Conservation (phyloP, 2,113 vertebrate genomes). For the Hyla sarda region DNA sequence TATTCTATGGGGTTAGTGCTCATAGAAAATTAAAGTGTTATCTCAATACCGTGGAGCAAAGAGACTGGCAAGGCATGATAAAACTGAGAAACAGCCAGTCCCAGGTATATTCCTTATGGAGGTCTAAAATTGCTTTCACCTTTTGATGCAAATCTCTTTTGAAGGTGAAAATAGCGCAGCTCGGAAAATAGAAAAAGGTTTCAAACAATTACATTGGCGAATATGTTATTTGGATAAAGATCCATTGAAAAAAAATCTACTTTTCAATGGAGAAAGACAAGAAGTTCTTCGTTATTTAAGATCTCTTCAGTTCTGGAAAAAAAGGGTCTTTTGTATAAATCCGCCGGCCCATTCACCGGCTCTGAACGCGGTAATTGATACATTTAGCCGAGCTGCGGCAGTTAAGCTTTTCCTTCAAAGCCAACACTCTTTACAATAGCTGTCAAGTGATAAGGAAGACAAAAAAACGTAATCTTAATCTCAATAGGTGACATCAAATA, state of each 20-base stretch:
- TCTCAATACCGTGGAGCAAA: conserved; percentile 66
- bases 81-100: conserved; percentile 70
- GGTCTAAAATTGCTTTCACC: conserved; percentile 71
- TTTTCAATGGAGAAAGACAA: conserved; percentile 52
- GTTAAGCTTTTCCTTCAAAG: conserved; percentile 18
- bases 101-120: conserved; percentile 69
- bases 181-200: conserved; percentile 66
- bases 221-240: conserved; percentile 59
- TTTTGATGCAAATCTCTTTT: conserved; percentile 70
- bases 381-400: conserved; percentile 41
- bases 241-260: conserved; percentile 56
- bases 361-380: conserved; percentile 54
- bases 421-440: conserved; percentile 14
- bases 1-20: conserved; percentile 62
- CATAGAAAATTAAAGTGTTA: conserved; percentile 69
- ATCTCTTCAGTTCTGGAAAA: conserved; percentile 48
- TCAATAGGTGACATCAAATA: conserved; percentile 29
- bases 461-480: conserved; percentile 4
- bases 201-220: conserved; percentile 68
- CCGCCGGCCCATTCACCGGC: conserved; percentile 46
- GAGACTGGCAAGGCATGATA: conserved; percentile 66
- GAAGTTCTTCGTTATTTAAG: conserved; percentile 58
- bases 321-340: conserved; percentile 55
- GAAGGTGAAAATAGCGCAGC: conserved; percentile 69
- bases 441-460: neutral